A percentile compares a stretch with the other conserved stretches of the same genome.
Evolutionary conservation across 2,797 vertebrate genomes (phyloP).

Genomic region (Oreortyx pictus): DNA sequence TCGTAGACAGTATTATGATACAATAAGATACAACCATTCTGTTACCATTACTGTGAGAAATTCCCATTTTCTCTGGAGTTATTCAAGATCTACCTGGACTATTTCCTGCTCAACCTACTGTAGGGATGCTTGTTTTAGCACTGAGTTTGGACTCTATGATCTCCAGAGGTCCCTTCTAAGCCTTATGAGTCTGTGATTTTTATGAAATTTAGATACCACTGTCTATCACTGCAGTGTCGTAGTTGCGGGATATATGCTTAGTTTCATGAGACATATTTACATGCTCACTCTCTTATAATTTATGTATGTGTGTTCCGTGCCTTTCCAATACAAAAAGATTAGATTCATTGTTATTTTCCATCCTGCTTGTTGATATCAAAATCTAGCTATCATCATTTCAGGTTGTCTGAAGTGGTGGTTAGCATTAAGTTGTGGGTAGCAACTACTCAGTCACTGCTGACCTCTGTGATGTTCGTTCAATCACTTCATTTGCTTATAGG

Average conservation of each 20-base stretch:
- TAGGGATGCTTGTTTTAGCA: too few species aligned
- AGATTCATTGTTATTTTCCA: neutral
- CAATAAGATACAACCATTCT: neutral
- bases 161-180: too few species aligned
- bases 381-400: neutral
- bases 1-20: neutral
- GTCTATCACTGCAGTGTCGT: neutral
- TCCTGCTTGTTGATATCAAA: neutral
- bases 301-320: neutral
- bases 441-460: neutral
- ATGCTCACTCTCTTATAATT: too few species aligned
- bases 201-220: neutral
- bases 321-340: neutral
- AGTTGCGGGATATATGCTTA: neutral
- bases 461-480: neutral
- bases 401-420: neutral
- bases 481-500: neutral
- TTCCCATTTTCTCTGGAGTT: too few species aligned
- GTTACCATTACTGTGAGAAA: neutral
- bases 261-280: neutral
- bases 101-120: too few species aligned
- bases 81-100: too few species aligned
- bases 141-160: too few species aligned
- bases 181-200: too few species aligned
- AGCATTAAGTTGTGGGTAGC: neutral